These are phyloP conservation scores for Thrips palmi DNA, from an alignment of 1,140 invertebrate species.

Conservation along the genomic window DNA sequence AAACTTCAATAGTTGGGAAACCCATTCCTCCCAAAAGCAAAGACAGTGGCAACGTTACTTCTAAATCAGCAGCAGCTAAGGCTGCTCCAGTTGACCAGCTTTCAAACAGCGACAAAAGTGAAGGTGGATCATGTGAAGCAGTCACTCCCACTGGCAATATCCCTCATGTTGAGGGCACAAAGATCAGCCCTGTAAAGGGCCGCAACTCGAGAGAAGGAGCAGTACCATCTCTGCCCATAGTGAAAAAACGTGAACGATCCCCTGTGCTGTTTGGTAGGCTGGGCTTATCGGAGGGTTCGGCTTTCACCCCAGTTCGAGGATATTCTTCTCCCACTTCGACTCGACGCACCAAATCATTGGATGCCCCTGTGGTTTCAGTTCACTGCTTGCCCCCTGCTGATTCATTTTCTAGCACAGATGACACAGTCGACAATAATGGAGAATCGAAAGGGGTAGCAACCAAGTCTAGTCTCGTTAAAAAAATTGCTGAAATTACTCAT, in stretches of 20 bases:
- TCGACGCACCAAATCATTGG: slow-evolving; percentile 59
- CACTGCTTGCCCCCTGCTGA: slow-evolving; percentile 60
- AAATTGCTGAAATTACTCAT: too few relatives aligned
- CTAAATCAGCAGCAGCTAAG: too few relatives aligned
- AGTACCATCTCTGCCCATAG: slow-evolving; percentile 12
- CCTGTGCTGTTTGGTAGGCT: slow-evolving; percentile 59
- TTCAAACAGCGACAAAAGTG: too few relatives aligned
- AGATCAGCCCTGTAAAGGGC: too few relatives aligned
- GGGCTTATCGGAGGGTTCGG: slow-evolving; percentile 64
- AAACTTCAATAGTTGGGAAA: too few relatives aligned
- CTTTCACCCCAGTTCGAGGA: slow-evolving; percentile 44
- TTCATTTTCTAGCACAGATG: slow-evolving; percentile 72
- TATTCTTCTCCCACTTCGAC: slow-evolving; percentile 53
- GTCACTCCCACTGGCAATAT: too few relatives aligned
- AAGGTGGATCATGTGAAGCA: not conserved
- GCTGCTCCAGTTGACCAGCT: too few relatives aligned
- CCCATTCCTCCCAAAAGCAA: too few relatives aligned
- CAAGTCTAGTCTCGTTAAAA: too few relatives aligned
- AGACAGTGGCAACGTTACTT: too few relatives aligned
- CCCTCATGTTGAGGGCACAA: too few relatives aligned
- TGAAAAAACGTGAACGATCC: slow-evolving; percentile 35
- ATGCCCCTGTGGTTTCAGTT: slow-evolving; percentile 60
- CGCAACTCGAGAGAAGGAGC: too few relatives aligned
- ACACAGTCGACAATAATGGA: slow-evolving; percentile 37
- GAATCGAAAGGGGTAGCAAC: slow-evolving; percentile 17